Evolutionary conservation across 2,888 invertebrate genomes (phyloP), one percentile per base, ranked within the genome.

Genomic region (Mythimna pallens): DNA sequence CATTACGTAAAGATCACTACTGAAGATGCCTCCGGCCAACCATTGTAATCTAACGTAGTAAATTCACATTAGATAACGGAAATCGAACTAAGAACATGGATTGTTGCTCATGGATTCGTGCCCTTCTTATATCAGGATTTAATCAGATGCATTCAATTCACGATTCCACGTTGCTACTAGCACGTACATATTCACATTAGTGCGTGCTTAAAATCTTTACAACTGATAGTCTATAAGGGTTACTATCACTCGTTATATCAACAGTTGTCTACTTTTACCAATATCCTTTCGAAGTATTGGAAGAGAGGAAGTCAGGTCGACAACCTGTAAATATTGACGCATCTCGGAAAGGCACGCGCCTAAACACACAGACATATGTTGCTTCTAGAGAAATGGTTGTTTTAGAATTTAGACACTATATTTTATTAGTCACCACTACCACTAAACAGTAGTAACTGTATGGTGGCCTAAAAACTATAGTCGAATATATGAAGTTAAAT

Each of bases 261-360:
- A 78, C 67, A 76, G 81, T 73, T 72, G 67, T 66, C 70, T 81
- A 82, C 81, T 85, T 86, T 86, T 83, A 86, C 81, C 80, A 81
- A 86, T 88, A 89, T 90, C 90, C 89, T 89, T 89, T 86, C 65
- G 70, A 87, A 86, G 83, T 80, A 79, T 83, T 85, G 73, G 77
- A 84, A 83, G 86, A 87, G 90, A 90, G 89, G 90, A 91, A 91
- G 89, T 88, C 84, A 84, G 94, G 93, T 94, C 94, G 89, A 89
- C 88, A 90, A 94, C 94, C 94, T 91, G 89, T 91, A 90, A 94
- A 95, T 95, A 94, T 95, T 95, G 92, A 94, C 93, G 93, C 92
- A 92, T 93, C 92, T 91, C 88, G 85, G 83, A 80, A 86, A 89
- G 92, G 93, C 89, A 93, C 90, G 92, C 89, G 90, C 90, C 90